Conservation (phyloP, 2,888 invertebrate species). For the Luffia ferchaultella region DNA sequence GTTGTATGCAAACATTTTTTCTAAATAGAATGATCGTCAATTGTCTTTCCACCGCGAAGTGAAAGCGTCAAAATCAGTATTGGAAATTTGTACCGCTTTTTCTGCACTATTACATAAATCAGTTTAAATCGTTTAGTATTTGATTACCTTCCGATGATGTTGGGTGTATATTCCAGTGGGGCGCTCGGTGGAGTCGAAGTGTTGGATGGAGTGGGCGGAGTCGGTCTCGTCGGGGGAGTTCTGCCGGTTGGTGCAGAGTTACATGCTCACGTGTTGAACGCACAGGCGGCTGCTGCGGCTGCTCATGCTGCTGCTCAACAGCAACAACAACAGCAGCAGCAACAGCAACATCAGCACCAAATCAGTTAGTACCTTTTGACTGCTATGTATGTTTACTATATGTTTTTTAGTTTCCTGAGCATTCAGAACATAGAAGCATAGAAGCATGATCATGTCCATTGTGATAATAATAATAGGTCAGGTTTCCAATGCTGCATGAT, state of each 20-base stretch:
- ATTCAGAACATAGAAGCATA: neutral
- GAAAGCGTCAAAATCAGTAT: neutral
- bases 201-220: slow-evolving; percentile 37
- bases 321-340: slow-evolving; percentile 40
- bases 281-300: slow-evolving; percentile 59
- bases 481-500: too few relatives aligned
- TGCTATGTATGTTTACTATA: too few relatives aligned
- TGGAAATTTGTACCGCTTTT: slow-evolving; percentile 5
- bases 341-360: slow-evolving; percentile 45
- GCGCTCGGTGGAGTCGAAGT: slow-evolving; percentile 54
- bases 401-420: neutral
- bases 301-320: slow-evolving; percentile 40
- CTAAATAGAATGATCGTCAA: too few relatives aligned
- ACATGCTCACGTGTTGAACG: slow-evolving; percentile 49
- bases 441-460: neutral
- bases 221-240: slow-evolving; percentile 35
- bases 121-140: slow-evolving; percentile 2
- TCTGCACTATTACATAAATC: slow-evolving; percentile 17
- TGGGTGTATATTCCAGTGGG: slow-evolving; percentile 65
- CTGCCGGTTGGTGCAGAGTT: slow-evolving; percentile 44
- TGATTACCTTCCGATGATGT: slow-evolving; percentile 39
- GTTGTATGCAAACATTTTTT: too few relatives aligned
- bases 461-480: neutral
- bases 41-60: slow-evolving; percentile 1
- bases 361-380: slow-evolving; percentile 35